Evolutionary conservation across 2,113 vertebrate genomes (phyloP).

Genomic region (Solenodon paradoxus): DNA sequence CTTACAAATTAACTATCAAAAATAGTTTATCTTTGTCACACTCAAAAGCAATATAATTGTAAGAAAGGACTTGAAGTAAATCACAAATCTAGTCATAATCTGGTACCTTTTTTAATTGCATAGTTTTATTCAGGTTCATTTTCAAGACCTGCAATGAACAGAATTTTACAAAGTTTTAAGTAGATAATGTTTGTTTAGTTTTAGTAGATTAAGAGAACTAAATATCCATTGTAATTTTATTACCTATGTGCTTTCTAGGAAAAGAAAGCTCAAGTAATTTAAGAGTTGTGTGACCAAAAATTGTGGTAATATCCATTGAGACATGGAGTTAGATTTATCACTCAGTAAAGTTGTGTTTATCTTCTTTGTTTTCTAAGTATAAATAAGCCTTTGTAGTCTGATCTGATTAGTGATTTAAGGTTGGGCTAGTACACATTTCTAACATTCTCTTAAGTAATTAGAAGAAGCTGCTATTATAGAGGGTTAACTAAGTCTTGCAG

Average conservation of each 20-base stretch:
- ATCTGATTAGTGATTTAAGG: background rate
- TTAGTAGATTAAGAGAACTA: background rate
- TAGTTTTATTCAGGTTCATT: background rate
- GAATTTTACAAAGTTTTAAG: background rate
- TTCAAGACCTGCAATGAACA: background rate
- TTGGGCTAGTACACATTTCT: background rate
- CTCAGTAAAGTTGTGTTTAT: background rate
- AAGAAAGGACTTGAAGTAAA: background rate
- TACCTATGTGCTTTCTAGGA: background rate
- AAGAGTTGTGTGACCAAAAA: background rate
- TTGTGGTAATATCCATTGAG: background rate
- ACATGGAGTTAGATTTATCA: background rate
- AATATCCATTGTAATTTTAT: background rate
- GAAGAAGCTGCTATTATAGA: background rate
- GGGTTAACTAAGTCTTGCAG: background rate
- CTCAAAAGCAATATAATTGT: slow-evolving; percentile 22
- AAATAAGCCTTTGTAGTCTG: slow-evolving; percentile 1
- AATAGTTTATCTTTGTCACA: background rate
- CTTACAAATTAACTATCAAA: background rate
- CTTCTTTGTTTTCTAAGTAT: background rate
- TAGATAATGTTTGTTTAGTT: background rate
- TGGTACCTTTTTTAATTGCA: background rate
- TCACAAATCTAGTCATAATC: background rate
- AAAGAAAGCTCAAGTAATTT: background rate
- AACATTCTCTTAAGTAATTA: background rate